Conservation (phyloP, 1,140 invertebrate species). For the Microvelia longipes region DNA sequence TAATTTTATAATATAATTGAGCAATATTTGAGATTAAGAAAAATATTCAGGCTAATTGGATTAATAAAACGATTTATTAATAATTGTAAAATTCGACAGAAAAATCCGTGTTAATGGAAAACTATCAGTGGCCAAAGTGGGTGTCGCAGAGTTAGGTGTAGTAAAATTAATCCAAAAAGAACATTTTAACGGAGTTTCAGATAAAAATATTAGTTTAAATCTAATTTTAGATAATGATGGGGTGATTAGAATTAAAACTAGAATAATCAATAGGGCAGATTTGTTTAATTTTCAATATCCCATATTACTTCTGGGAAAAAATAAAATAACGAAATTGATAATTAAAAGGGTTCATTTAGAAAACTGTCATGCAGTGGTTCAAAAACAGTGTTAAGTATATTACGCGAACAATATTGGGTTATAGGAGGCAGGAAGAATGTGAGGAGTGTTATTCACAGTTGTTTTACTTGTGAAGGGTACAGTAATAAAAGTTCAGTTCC, state of each 20-base stretch:
- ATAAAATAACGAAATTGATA: neutral
- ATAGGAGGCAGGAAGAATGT: neutral
- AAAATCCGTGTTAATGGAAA: no score
- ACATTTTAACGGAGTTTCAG: neutral
- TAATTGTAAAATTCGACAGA: no score
- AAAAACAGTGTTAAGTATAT: constrained; percentile 1
- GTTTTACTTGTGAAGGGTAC: neutral
- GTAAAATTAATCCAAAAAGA: neutral
- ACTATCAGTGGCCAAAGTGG: no score
- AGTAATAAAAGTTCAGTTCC: neutral
- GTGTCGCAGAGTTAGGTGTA: neutral
- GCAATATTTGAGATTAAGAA: no score
- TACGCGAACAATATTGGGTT: neutral
- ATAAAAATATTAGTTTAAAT: neutral
- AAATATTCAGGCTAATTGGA: no score
- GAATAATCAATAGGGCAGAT: neutral
- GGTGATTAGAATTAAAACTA: neutral
- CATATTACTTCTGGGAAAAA: neutral
- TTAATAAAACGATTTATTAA: no score
- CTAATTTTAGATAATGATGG: neutral
- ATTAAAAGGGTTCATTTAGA: neutral
- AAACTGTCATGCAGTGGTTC: constrained; percentile 15
- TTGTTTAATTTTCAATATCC: neutral
- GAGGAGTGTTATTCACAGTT: neutral
- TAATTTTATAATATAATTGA: no score